These are phyloP conservation scores for Grantiella picta DNA, from an alignment of 2,113 vertebrate species.

Conservation along the genomic window DNA sequence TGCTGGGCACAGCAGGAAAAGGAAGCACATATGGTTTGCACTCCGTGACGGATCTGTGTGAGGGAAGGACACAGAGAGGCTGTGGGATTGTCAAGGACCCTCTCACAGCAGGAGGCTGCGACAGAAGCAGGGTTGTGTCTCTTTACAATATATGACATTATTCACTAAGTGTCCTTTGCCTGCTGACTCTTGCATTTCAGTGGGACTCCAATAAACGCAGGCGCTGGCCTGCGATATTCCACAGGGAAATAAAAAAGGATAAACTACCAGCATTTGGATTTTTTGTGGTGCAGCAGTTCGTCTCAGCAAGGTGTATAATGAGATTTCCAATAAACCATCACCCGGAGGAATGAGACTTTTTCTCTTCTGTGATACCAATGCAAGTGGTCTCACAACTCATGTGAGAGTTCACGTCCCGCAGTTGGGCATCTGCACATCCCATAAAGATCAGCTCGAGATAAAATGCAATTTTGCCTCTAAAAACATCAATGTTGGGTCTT, in stretches of 20 bases:
- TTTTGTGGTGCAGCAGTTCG: not conserved
- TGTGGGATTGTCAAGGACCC: constrained; percentile 11
- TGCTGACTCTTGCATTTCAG: not conserved
- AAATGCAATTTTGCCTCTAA: not conserved
- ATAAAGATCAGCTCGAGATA: not conserved
- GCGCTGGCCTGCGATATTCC: not conserved
- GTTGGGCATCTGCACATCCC: not conserved
- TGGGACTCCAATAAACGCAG: not conserved
- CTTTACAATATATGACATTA: not conserved
- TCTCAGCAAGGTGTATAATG: constrained; percentile 22
- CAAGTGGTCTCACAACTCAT: not conserved
- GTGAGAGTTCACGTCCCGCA: not conserved
- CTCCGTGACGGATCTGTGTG: fast-evolving
- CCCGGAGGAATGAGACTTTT: not conserved
- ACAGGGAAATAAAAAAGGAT: constrained; percentile 45
- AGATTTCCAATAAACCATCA: constrained; percentile 29
- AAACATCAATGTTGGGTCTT: not conserved
- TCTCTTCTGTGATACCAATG: not conserved
- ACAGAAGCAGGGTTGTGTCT: not conserved
- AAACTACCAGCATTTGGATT: not conserved
- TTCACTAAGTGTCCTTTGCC: not conserved
- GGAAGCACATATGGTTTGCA: not conserved
- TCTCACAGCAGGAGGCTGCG: not conserved
- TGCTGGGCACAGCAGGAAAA: not conserved
- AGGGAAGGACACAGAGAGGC: not conserved